phyloP scores from a whole-genome alignment of 2,113 vertebrate species.

The Pogona vitticeps region DNA sequence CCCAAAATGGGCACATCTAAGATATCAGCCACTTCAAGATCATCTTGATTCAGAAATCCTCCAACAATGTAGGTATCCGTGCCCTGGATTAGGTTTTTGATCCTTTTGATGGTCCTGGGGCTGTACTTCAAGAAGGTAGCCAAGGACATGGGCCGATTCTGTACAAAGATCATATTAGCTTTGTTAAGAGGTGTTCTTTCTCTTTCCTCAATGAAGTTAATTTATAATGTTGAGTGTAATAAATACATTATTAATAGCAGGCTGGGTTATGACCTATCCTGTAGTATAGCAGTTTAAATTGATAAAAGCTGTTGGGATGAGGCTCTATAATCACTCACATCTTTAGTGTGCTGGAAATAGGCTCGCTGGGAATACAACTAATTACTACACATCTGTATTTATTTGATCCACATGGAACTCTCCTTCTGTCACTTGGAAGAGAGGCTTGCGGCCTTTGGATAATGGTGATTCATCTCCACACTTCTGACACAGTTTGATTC shows the following conservation, averaged over 20 bases:
- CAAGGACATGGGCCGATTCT: slow-evolving; percentile 87
- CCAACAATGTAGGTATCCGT: slow-evolving; percentile 83
- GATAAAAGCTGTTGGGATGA: slow-evolving; percentile 97
- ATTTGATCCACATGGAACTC: slow-evolving; percentile 98
- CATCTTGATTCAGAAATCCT: slow-evolving; percentile 81
- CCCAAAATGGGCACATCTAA: slow-evolving; percentile 85
- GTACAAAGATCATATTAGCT: slow-evolving; percentile 58
- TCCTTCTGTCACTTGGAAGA: slow-evolving; percentile 97
- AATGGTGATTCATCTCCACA: slow-evolving; percentile 95
- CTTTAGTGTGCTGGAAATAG: slow-evolving; percentile 94
- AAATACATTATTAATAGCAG: slow-evolving; percentile 94
- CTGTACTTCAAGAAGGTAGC: slow-evolving; percentile 89
- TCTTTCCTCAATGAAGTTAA: slow-evolving; percentile 72
- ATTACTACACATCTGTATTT: slow-evolving; percentile 99
- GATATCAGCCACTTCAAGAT: slow-evolving; percentile 87
- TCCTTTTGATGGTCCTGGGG: slow-evolving; percentile 82
- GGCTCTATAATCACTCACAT: slow-evolving; percentile 91
- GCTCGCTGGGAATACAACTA: slow-evolving; percentile 99
- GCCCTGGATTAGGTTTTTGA: slow-evolving; percentile 80
- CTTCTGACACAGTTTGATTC: slow-evolving; percentile 91
- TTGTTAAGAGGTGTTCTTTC: slow-evolving; percentile 67
- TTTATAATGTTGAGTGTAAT: slow-evolving; percentile 85
- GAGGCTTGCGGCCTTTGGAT: slow-evolving; percentile 91
- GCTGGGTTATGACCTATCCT: slow-evolving; percentile 94
- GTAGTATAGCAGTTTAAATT: slow-evolving; percentile 96